A percentile compares a stretch with the other conserved stretches of the same genome.
phyloP scores from a whole-genome alignment of 92 coral and sea anemone species.

The Palythoa heliodiscus region DNA sequence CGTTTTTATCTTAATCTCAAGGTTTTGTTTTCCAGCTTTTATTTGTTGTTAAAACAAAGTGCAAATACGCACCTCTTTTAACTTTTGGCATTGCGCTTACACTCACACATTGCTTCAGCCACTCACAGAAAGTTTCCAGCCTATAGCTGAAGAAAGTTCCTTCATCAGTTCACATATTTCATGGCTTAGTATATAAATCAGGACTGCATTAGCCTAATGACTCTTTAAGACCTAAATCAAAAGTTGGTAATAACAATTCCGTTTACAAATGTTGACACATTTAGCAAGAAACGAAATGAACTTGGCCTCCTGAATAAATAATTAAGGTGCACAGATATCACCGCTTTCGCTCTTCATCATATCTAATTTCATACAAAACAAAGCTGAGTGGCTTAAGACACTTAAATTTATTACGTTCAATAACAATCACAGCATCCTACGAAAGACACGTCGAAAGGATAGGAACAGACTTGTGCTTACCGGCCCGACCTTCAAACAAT shows the following conservation, averaged over 20 bases:
- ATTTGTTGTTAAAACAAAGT: background rate
- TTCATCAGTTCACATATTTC: background rate
- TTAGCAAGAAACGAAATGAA: background rate
- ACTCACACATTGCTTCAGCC: background rate
- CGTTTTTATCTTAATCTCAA: background rate
- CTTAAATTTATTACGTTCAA: background rate
- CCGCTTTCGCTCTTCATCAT: background rate
- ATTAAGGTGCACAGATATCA: background rate
- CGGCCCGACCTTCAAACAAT: background rate
- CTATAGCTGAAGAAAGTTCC: background rate
- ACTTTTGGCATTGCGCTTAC: background rate
- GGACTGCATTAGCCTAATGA: background rate
- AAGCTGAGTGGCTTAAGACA: background rate
- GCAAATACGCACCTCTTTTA: background rate
- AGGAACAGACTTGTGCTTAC: background rate
- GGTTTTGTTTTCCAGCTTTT: background rate
- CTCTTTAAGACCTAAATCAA: background rate
- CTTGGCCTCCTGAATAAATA: background rate
- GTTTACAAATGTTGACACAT: background rate
- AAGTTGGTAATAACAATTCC: background rate
- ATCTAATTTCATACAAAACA: background rate
- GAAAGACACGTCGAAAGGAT: background rate
- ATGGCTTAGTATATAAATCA: background rate
- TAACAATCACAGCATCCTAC: background rate
- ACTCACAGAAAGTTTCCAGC: background rate